Evolutionary conservation across 2,797 vertebrate genomes (phyloP), one percentile per base, ranked within the genome.

Genomic region (Phataginus tetradactyla): DNA sequence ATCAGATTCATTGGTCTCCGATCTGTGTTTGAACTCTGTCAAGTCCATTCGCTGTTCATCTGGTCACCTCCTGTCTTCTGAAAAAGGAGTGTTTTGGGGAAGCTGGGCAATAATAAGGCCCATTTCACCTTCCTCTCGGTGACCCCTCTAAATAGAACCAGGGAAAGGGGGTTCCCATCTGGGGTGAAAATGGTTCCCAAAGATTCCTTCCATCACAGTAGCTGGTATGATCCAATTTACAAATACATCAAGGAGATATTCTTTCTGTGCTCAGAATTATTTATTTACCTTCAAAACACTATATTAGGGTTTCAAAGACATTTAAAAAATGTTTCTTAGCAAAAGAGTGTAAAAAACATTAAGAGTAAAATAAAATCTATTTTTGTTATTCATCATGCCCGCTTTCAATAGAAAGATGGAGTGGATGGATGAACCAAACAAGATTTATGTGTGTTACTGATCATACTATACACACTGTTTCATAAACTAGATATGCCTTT

Each of bases 41-140:
- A 81, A 92, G 51, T 25, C 75, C 55, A 87, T 97, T 89, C 79
- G 64, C 64, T 45, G 32, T 88, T 96, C 96, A 96, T 93, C 86
- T 95, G 2, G 32, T 74, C 49, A 84, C 80, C 86, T 94, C 55
- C 18, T 93, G 49, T 37, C 94, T 97, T 15, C 96, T 96, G 85
- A 34, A 81, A 90, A 86, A 74, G 75, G 32, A 94, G 91, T 27
- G 1, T 93, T 97, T 94, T 39, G 77, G 51, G 37, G 20, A 91
- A 95, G 12, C 39, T 86, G 85, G 79, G 0, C 45, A 84, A 95
- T 83, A n/a, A 51, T 0, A 0, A 95, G 11, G 10, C 29, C 32
- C 23, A 57, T 84, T 93, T 55, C 72, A 42, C 18, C 3, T 94
- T 89, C 94, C 71, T 93, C 61, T 97, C 53, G 32, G 55, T 79